These are phyloP conservation scores for Coenonympha glycerion DNA, from an alignment of 2,888 invertebrate genomes.

Conservation along the genomic window DNA sequence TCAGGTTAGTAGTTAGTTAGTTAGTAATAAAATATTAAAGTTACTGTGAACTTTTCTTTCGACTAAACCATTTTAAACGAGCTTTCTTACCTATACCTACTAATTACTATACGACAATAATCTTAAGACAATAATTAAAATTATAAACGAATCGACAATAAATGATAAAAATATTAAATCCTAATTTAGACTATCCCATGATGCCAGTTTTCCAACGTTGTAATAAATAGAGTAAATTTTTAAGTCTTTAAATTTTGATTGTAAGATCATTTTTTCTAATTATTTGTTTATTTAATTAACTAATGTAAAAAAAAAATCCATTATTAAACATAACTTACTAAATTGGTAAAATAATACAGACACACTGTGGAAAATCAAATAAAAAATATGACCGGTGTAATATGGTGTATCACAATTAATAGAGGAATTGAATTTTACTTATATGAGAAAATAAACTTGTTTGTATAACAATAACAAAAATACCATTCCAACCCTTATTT, in stretches of 20 bases:
- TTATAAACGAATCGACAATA: neutral
- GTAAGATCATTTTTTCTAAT: neutral
- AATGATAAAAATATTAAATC: slow-evolving; percentile 5
- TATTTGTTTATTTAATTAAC: neutral
- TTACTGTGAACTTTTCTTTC: neutral
- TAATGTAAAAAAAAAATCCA: neutral
- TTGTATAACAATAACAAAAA: no score
- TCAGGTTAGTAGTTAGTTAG: no score
- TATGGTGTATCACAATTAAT: no score
- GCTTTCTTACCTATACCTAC: slow-evolving; percentile 57
- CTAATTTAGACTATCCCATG: slow-evolving; percentile 9
- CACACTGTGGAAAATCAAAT: no score
- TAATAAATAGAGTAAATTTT: neutral
- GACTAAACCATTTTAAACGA: slow-evolving; percentile 39
- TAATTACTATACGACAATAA: slow-evolving; percentile 57
- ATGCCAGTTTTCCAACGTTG: neutral
- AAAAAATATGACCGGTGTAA: no score
- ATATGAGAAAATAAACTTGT: no score
- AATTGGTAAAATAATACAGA: no score
- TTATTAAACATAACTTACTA: no score
- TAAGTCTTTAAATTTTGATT: neutral
- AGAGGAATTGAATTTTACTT: no score
- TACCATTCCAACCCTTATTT: no score
- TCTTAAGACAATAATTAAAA: slow-evolving; percentile 49
- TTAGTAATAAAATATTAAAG: neutral